Evolutionary conservation across 2,797 vertebrate genomes (phyloP).

Genomic region (Enteromius trimaculatus): DNA sequence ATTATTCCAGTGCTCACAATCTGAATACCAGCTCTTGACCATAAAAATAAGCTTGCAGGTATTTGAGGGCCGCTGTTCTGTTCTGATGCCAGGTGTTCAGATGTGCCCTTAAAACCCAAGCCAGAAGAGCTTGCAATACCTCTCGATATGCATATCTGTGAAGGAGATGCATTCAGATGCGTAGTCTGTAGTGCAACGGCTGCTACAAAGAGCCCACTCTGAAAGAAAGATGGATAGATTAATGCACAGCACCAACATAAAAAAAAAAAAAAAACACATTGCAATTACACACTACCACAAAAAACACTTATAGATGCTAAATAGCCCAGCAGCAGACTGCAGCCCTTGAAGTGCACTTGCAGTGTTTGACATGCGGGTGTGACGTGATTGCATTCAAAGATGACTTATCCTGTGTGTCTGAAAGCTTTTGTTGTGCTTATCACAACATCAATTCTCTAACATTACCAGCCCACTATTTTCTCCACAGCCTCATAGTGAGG

Average conservation of each 20-base stretch:
- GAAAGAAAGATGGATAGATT: background rate
- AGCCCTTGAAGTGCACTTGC: conserved; percentile 9
- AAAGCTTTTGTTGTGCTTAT: conserved; percentile 40
- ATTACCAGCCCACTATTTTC: conserved; percentile 32
- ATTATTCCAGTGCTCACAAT: conserved; percentile 15
- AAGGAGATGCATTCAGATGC: conserved; percentile 27
- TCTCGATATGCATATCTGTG: conserved; percentile 32
- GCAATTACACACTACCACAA: conserved; percentile 24
- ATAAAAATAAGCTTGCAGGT: conserved; percentile 30
- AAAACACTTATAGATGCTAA: background rate
- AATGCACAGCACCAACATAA: background rate
- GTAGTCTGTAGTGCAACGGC: background rate
- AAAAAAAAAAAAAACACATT: background rate
- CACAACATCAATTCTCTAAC: conserved; percentile 46
- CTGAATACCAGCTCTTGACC: conserved; percentile 9
- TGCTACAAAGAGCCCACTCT: conserved; percentile 15
- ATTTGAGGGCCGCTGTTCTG: conserved; percentile 14
- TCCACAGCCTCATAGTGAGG: conserved; percentile 17
- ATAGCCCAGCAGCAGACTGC: background rate
- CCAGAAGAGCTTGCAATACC: conserved; percentile 7
- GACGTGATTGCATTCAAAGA: conserved; percentile 1
- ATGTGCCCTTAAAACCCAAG: conserved; percentile 16
- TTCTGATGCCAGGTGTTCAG: conserved; percentile 18
- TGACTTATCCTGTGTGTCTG: conserved; percentile 25
- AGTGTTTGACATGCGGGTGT: conserved; percentile 12